These are phyloP conservation scores for Zaprionus kolodkinae DNA, from an alignment of 1,140 invertebrate genomes.

Conservation along the genomic window DNA sequence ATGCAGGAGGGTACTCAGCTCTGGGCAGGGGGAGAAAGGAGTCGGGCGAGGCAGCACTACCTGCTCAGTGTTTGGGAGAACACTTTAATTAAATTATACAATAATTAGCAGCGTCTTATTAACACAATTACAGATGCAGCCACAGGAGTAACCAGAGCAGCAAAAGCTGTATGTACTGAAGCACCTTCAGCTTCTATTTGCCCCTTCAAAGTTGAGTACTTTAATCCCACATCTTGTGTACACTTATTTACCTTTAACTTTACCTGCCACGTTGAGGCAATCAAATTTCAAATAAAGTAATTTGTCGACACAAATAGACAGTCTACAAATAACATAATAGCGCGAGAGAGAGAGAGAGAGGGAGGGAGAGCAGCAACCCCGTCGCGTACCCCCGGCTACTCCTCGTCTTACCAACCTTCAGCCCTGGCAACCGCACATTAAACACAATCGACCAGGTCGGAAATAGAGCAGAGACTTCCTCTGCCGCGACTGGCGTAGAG, in stretches of 20 bases:
- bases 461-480: background rate
- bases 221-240: conserved; percentile 12
- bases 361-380: too few relatives aligned
- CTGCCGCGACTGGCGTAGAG: background rate
- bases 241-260: conserved; percentile 16
- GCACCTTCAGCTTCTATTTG: background rate
- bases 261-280: conserved; percentile 1
- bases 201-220: conserved; percentile 8
- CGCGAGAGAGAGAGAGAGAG: background rate
- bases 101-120: conserved; percentile 73
- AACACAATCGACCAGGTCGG: background rate
- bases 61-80: background rate
- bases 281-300: conserved; percentile 23
- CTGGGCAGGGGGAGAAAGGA: background rate
- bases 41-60: too few relatives aligned
- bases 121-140: conserved; percentile 64
- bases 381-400: background rate
- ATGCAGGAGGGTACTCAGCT: conserved; percentile 14
- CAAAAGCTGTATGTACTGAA: conserved; percentile 16
- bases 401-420: background rate
- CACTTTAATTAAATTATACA: conserved; percentile 75
- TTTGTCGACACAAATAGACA: conserved; percentile 21
- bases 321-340: conserved; percentile 4
- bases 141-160: conserved; percentile 39
- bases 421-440: background rate